Conservation (phyloP, 2,888 invertebrate species). For the Melieria crassipennis region DNA sequence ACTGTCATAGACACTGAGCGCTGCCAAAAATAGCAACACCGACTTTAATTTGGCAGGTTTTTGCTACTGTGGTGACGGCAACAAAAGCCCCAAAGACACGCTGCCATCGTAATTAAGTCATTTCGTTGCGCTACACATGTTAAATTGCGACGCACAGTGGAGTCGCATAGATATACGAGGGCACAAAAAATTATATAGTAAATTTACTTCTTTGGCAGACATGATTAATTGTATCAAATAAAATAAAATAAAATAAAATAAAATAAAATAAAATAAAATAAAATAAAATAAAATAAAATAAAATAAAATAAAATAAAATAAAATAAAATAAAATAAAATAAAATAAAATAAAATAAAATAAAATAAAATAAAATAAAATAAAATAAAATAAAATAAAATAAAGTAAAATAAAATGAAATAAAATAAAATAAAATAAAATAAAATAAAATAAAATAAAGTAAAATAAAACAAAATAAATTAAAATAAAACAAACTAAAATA, state of each 20-base stretch:
- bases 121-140: too few relatives aligned
- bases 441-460: neutral
- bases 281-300: conserved; percentile 5
- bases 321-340: conserved; percentile 1
- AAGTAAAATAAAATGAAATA: neutral
- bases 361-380: conserved; percentile 2
- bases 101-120: too few relatives aligned
- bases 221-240: neutral
- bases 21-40: too few relatives aligned
- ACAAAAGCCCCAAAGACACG: too few relatives aligned
- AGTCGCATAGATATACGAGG: too few relatives aligned
- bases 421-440: neutral
- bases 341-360: neutral
- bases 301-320: conserved; percentile 7
- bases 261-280: conserved; percentile 3
- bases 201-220: neutral
- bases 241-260: conserved; percentile 7
- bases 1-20: too few relatives aligned
- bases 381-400: neutral
- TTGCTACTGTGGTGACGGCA: too few relatives aligned
- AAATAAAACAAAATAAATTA: neutral
- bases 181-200: neutral
- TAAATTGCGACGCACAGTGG: too few relatives aligned
- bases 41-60: too few relatives aligned
- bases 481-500: neutral